These are phyloP conservation scores for Pangasius djambal DNA, from an alignment of 2,797 vertebrate species.

Conservation along the genomic window DNA sequence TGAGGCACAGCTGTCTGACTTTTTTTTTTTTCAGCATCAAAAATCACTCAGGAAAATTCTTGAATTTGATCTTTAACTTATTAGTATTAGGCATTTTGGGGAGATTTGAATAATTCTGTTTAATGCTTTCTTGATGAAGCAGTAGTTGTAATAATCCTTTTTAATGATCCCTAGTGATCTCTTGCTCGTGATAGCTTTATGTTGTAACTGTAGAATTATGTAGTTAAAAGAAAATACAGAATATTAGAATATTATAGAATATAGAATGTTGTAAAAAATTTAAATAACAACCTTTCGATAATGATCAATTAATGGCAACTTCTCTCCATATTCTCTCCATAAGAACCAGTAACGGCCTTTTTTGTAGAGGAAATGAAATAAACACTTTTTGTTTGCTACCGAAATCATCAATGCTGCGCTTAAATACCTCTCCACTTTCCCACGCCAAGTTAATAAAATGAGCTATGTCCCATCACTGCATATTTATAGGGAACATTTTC, in stretches of 20 bases:
- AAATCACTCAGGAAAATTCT: not conserved
- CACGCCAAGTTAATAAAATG: slow-evolving; percentile 68
- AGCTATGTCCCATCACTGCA: slow-evolving; percentile 71
- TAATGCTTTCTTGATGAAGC: not conserved
- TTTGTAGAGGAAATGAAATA: not conserved
- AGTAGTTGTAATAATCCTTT: not conserved
- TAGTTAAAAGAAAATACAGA: not conserved
- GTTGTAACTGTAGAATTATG: not conserved
- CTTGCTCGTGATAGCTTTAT: not conserved
- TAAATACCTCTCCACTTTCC: slow-evolving; percentile 54
- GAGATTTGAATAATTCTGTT: not conserved
- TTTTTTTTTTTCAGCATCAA: not conserved
- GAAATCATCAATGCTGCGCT: slow-evolving; percentile 41
- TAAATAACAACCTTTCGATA: not conserved
- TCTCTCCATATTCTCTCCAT: not conserved
- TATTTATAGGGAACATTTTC: slow-evolving; percentile 76
- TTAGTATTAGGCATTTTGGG: not conserved
- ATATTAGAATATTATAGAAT: not conserved
- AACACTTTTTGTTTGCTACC: not conserved
- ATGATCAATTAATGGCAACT: not conserved
- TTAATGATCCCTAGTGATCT: not conserved
- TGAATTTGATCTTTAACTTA: not conserved
- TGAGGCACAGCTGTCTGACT: slow-evolving; percentile 18
- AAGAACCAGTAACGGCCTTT: no score
- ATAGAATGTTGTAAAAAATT: not conserved